These are phyloP conservation scores for Mionectes olivaceus DNA, from an alignment of 2,797 vertebrate species.

Conservation along the genomic window DNA sequence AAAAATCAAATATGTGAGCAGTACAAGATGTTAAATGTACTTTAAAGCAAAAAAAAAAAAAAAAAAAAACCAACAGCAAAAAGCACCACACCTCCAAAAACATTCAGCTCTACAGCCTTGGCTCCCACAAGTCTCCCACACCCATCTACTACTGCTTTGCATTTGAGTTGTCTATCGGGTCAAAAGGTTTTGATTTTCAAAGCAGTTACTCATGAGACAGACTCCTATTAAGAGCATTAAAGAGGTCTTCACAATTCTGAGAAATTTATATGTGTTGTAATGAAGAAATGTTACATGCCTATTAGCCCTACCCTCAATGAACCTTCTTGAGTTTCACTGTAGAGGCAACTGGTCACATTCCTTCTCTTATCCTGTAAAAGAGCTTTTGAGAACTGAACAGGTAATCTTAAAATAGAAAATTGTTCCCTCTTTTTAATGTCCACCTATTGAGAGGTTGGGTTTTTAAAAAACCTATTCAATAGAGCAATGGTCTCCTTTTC, in stretches of 20 bases:
- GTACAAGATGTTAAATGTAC: background rate
- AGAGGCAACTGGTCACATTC: background rate
- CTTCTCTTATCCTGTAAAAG: constrained; percentile 7
- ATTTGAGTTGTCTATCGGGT: background rate
- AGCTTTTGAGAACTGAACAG: background rate
- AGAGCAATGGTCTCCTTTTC: background rate
- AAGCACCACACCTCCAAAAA: background rate
- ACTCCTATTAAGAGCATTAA: constrained; percentile 13
- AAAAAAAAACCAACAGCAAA: background rate
- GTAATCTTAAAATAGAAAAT: constrained; percentile 26
- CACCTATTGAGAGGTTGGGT: background rate
- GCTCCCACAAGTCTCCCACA: background rate
- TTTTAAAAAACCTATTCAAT: background rate
- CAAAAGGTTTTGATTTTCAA: background rate
- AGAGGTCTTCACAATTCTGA: constrained; percentile 7
- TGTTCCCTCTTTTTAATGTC: background rate
- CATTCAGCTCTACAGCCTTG: background rate
- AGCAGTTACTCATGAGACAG: constrained; percentile 2
- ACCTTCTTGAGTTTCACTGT: constrained; percentile 11
- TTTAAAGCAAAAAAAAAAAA: background rate
- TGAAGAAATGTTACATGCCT: background rate
- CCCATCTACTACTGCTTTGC: background rate
- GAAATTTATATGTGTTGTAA: background rate
- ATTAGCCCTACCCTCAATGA: background rate
- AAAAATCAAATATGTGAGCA: background rate